Evolutionary conservation across 1,140 invertebrate species (phyloP).

Genomic region (Sweltsa coloradensis): DNA sequence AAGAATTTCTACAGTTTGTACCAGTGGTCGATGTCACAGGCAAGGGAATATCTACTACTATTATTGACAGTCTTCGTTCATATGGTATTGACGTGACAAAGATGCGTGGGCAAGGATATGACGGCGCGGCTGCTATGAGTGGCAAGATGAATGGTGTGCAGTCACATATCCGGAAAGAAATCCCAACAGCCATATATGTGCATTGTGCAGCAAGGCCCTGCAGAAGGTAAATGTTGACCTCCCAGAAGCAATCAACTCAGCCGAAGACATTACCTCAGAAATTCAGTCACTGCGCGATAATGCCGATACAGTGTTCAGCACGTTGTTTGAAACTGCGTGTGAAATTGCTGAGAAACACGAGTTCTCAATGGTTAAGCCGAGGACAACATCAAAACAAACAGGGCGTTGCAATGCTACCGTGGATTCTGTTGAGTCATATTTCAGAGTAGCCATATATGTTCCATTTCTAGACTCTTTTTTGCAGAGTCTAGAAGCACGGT

Average conservation of each 20-base stretch:
- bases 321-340: not conserved
- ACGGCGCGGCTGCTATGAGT: slow-evolving; percentile 19
- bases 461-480: not conserved
- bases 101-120: slow-evolving; percentile 20
- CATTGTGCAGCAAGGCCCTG: slow-evolving; percentile 16
- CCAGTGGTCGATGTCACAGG: slow-evolving; percentile 16
- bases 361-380: not conserved
- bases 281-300: slow-evolving; percentile 1
- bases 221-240: not conserved
- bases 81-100: slow-evolving; percentile 12
- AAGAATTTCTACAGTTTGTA: slow-evolving; percentile 18
- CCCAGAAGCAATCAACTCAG: not conserved
- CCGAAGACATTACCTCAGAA: not conserved
- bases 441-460: not conserved
- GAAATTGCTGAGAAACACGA: not conserved
- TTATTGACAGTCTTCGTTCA: slow-evolving; percentile 11
- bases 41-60: slow-evolving; percentile 8
- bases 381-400: not conserved
- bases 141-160: slow-evolving; percentile 20
- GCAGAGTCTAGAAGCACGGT: not conserved
- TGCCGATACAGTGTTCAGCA: not conserved
- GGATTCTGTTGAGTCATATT: not conserved
- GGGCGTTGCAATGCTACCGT: not conserved
- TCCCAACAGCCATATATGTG: slow-evolving; percentile 17
- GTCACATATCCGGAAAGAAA: slow-evolving; percentile 13